Conservation (phyloP, 1,140 invertebrate species). For the Nasonia vitripennis region DNA sequence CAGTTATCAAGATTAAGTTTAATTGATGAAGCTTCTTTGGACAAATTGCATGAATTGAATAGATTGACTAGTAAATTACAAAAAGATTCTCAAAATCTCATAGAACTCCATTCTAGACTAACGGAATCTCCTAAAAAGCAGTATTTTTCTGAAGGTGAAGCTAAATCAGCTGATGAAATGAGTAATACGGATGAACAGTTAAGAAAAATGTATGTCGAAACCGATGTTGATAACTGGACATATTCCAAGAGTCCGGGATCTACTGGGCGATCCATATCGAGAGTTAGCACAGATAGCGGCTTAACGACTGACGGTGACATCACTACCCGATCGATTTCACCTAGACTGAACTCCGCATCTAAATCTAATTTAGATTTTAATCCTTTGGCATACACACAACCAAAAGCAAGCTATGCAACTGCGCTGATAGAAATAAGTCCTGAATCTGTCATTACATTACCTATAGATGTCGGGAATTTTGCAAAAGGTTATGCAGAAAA, state of each 20-base stretch:
- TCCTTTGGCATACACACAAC: slow-evolving; percentile 67
- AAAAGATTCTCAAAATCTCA: slow-evolving; percentile 86
- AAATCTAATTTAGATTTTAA: slow-evolving; percentile 70
- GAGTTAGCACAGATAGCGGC: slow-evolving; percentile 72
- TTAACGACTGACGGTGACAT: slow-evolving; percentile 73
- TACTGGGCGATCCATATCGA: slow-evolving; percentile 70
- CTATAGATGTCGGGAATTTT: slow-evolving; percentile 72
- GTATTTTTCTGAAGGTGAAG: slow-evolving; percentile 76
- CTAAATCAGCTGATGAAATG: slow-evolving; percentile 78
- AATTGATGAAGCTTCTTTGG: slow-evolving; percentile 84
- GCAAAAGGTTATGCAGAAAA: slow-evolving; percentile 73
- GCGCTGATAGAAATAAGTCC: slow-evolving; percentile 68
- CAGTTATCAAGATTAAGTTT: slow-evolving; percentile 84
- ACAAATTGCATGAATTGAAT: slow-evolving; percentile 87
- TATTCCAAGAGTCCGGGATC: slow-evolving; percentile 78
- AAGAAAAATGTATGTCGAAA: slow-evolving; percentile 80
- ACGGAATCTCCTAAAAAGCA: slow-evolving; percentile 77
- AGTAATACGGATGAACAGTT: slow-evolving; percentile 83
- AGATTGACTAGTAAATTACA: slow-evolving; percentile 84
- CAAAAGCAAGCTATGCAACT: slow-evolving; percentile 65
- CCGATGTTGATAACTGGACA: slow-evolving; percentile 83
- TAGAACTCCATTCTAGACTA: slow-evolving; percentile 83
- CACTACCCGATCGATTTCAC: slow-evolving; percentile 71
- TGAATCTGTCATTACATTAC: slow-evolving; percentile 69
- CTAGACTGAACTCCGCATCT: slow-evolving; percentile 69